Base-by-base conservation (phyloP, 2,888 invertebrate genomes). In the Incurvaria masculella region DNA sequence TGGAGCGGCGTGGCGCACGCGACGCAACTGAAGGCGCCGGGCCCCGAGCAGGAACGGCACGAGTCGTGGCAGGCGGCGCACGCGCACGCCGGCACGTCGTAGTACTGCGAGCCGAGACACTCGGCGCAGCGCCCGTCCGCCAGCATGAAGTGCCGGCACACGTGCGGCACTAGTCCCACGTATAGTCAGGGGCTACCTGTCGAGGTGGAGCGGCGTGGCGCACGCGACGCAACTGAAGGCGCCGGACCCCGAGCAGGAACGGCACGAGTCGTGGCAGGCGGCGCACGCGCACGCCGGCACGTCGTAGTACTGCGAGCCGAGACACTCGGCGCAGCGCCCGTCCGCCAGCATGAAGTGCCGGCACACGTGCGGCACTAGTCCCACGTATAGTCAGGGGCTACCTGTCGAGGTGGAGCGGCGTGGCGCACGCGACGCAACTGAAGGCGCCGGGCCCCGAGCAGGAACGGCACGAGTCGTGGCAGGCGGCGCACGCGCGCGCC, bases 281-380 rank as follows among this genome's bases (percentile, higher is more conserved):
- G 83, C 84, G 64, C 89, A 89, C 1, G 84, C 82, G 60, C 87
- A 83, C 1, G 86, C 83, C 48, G 83, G 78, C 0, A 82, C 76
- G 62, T 88, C 89, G 58, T 88, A 88, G 65, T 85, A 89, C 62
- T 89, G 87, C 8, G 86, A 85, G 56, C 85, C 85, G 52, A 87
- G 81, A 65, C 89, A 89, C 67, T 87, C 87, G 71, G 87, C 85
- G 61, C 89, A 89, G 46, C 87, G 68, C 2, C 87, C 88, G 49
- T 82, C 82, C 54, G 87, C 86, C 38, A 88, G 70, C 68, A 88
- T 85, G 54, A 85, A 87, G 60, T 87, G 87, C n/a, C n/a, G n/a
- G n/a, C n/a, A n/a, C n/a, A n/a, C n/a, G n/a, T n/a, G n/a, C n/a
- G n/a, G n/a, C n/a, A n/a, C n/a, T n/a, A n/a, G n/a, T n/a, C n/a